Evolutionary conservation across 2,113 vertebrate species (phyloP).

Genomic region (Orycteropus afer): DNA sequence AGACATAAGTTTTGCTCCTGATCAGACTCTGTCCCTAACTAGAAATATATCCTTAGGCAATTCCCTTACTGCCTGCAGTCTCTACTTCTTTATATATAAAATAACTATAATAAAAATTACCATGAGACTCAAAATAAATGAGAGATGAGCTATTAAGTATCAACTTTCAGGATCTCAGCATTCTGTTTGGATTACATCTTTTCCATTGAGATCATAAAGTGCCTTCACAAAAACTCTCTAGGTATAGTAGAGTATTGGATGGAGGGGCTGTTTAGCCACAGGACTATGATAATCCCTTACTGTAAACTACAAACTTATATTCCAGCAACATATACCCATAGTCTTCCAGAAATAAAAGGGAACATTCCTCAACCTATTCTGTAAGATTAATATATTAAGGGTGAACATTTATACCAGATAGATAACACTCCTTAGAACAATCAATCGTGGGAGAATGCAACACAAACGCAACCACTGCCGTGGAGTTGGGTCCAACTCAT

Average conservation of each 20-base stretch:
- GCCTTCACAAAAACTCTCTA: background rate
- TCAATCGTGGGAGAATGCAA: too few relatives aligned
- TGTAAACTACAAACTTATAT: background rate
- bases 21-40: background rate
- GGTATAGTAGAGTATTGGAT: background rate
- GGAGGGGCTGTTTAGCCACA: background rate
- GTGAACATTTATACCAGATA: too few relatives aligned
- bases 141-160: background rate
- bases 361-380: too few relatives aligned
- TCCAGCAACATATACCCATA: background rate
- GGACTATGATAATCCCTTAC: background rate
- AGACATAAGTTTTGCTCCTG: background rate
- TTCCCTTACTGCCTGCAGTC: background rate
- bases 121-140: background rate
- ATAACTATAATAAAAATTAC: background rate
- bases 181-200: background rate
- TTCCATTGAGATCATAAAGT: background rate
- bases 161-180: background rate
- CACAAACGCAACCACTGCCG: too few relatives aligned
- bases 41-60: background rate
- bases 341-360: too few relatives aligned
- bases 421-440: too few relatives aligned
- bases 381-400: too few relatives aligned
- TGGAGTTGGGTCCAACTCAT: too few relatives aligned
- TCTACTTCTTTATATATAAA: background rate